phyloP scores from a whole-genome alignment of 1,140 invertebrate genomes.

The Aphelenchoides avenae region DNA sequence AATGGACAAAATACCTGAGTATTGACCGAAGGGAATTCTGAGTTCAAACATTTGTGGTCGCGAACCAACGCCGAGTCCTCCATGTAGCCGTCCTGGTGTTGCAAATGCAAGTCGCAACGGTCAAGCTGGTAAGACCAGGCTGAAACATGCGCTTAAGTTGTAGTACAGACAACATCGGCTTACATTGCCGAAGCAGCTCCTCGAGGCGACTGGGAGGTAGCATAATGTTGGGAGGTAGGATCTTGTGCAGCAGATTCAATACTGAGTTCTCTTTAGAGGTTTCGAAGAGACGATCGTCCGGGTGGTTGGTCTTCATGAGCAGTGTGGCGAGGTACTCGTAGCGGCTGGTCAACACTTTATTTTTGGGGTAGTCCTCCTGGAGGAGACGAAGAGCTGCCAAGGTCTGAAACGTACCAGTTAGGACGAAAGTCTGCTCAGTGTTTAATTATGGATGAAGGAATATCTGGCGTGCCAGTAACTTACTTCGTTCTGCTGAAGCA shows the following conservation, averaged over 20 bases:
- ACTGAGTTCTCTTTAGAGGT: slow-evolving; percentile 12
- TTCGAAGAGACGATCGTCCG: slow-evolving; percentile 2
- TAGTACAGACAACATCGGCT: slow-evolving; percentile 10
- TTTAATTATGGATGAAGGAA: background rate
- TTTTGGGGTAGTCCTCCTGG: slow-evolving; percentile 41
- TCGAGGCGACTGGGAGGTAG: slow-evolving; percentile 36
- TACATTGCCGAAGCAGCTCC: slow-evolving; percentile 31
- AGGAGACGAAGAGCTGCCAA: slow-evolving; percentile 33
- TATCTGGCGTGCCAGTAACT: slow-evolving; percentile 1
- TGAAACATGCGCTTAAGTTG: slow-evolving; percentile 14
- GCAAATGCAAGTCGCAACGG: slow-evolving; percentile 34
- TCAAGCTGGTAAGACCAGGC: slow-evolving; percentile 33
- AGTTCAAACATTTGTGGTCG: slow-evolving; percentile 27
- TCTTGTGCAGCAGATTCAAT: slow-evolving; percentile 21
- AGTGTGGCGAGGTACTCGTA: slow-evolving; percentile 24
- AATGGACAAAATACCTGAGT: slow-evolving; percentile 31
- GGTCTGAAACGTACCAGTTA: slow-evolving; percentile 10
- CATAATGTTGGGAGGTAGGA: slow-evolving; percentile 30
- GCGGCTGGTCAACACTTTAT: slow-evolving; percentile 28
- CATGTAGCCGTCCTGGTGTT: slow-evolving; percentile 7
- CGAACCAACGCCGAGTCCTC: slow-evolving; percentile 16
- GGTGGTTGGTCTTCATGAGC: background rate
- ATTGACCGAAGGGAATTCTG: slow-evolving; percentile 33
- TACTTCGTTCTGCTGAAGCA: slow-evolving; percentile 31
- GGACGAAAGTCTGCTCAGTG: background rate